These are phyloP conservation scores for Ceuthmochares aereus DNA, from an alignment of 2,113 vertebrate genomes.

Conservation along the genomic window DNA sequence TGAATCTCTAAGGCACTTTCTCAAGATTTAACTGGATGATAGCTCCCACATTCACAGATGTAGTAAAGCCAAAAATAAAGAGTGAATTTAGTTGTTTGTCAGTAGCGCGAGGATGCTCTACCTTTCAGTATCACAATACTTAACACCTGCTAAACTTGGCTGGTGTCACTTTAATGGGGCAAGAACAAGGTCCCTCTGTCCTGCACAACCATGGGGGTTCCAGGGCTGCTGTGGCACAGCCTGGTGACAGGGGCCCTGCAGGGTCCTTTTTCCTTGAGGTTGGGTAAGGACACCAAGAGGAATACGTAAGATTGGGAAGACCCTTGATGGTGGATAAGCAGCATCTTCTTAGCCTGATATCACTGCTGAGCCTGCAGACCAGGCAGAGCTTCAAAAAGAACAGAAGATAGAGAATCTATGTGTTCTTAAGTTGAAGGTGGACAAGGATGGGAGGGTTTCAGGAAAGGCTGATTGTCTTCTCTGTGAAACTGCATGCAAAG, in stretches of 20 bases:
- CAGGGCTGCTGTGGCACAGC: not conserved
- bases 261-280: not conserved
- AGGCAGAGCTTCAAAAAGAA: not conserved
- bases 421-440: not conserved
- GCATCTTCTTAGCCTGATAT: not conserved
- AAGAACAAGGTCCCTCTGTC: not conserved
- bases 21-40: not conserved
- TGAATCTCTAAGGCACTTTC: not conserved
- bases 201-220: fast-evolving
- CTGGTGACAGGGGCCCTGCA: not conserved
- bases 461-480: not conserved
- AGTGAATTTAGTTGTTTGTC: not conserved
- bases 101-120: not conserved
- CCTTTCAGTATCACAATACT: not conserved
- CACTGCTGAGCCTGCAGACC: not conserved
- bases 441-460: not conserved
- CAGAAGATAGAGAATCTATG: not conserved
- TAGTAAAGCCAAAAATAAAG: not conserved
- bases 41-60: not conserved
- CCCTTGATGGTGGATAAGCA: not conserved
- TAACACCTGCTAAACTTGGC: not conserved
- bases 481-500: not conserved
- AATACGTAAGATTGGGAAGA: not conserved
- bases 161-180: not conserved
- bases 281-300: not conserved